These are phyloP conservation scores for Pardalotus punctatus DNA, from an alignment of 2,113 vertebrate species.

Conservation along the genomic window DNA sequence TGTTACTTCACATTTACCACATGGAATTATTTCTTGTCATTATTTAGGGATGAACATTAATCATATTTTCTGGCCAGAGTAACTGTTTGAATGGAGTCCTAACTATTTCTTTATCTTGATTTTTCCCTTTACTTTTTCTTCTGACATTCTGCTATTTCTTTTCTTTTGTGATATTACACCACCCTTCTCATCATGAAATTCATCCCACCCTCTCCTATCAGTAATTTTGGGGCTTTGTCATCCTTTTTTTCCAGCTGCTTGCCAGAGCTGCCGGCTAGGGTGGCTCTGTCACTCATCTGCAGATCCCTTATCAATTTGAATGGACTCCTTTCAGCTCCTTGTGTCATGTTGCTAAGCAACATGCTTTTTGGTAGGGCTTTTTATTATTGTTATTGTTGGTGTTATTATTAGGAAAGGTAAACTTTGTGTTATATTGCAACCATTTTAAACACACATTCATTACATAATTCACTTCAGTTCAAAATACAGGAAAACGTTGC, in stretches of 20 bases:
- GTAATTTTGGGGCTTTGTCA: neutral
- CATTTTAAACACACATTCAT: constrained; percentile 31
- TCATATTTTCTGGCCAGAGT: neutral
- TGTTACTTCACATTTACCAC: neutral
- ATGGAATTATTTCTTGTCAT: neutral
- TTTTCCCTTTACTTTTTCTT: neutral
- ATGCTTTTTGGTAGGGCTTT: constrained; percentile 33
- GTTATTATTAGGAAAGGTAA: constrained; percentile 32
- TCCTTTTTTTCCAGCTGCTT: neutral
- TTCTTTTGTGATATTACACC: neutral
- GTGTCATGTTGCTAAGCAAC: constrained; percentile 71
- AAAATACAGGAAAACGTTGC: constrained; percentile 18
- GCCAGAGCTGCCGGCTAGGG: neutral
- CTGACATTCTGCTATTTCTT: neutral
- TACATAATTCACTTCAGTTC: constrained; percentile 37
- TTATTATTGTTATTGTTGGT: neutral
- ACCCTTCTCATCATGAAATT: neutral
- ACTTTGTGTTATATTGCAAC: constrained; percentile 32
- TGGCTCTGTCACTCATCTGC: neutral
- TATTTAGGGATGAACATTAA: neutral
- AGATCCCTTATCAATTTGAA: constrained; percentile 48
- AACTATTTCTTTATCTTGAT: neutral
- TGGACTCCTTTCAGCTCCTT: constrained; percentile 11
- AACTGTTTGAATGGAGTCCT: neutral
- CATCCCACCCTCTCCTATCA: neutral